Evolutionary conservation across 2,888 invertebrate genomes (phyloP), one percentile per base, ranked within the genome.

Genomic region (Sinopyrophorus schimmeli): DNA sequence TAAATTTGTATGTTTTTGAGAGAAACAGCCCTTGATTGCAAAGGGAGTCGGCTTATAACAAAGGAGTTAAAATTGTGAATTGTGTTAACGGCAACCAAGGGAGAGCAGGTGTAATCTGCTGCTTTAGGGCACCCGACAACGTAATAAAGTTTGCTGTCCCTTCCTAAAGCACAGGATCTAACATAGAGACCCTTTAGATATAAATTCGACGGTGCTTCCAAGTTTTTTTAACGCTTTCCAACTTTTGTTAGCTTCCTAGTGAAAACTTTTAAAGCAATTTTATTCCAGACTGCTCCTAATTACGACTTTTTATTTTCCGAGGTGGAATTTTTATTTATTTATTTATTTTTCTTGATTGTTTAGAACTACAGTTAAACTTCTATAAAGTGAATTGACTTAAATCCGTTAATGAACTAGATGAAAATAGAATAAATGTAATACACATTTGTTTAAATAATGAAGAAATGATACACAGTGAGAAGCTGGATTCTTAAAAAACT

Each of bases 81-180:
- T 38, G 46, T 41, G 54, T 55, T 57, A 57, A 53, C 48, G 53
- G 51, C 44, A 49, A 52, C 46, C 53, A 26, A 11, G 55, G 53
- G 53, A 53, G 30, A 26, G 51, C 53, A 57, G 55, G 57, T 57
- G 52, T 57, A 57, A 55, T 53, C 53, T 57, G 53, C 40, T 48
- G 51, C 53, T 57, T 57, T 57, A 46, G 46, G 53, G 35, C 43
- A 42, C 40, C 52, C 34, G 27, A 17, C 35, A 27, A 34, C 23
- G 54, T 54, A 54, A 57, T 57, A 57, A 57, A 57, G 47, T 54
- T 57, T 53, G 47, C 47, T 37, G 51, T 42, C 39, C 39, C 26
- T 20, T 2, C 39, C 28, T 15, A 24, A 26, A 24, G 26, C 26
- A 15, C 16, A n/a, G 18, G 18, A 18, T 11, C 39, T 39, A 39